Evolutionary conservation across 2,113 vertebrate species (phyloP), one percentile per base, ranked within the genome.

Genomic region (Scytalopus superciliaris): DNA sequence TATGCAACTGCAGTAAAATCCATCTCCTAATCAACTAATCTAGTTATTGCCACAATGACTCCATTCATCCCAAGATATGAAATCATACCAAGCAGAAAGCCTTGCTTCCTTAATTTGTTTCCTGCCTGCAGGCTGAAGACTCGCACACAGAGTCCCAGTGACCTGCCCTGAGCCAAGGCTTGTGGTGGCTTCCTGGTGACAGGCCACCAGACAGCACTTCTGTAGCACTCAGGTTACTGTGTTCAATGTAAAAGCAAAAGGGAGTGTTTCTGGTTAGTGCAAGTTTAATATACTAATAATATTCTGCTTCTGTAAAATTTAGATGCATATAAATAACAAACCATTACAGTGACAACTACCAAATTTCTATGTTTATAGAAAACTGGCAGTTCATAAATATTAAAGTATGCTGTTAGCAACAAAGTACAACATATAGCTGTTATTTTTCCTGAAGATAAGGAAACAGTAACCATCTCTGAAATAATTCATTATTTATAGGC

Each of bases 401-500:
- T 96, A 63, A 93, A 92, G 47, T 33, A 37, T 42, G 64, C 83
- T 87, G 85, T 95, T 95, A 92, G 79, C 88, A 93, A 91, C 30
- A 42, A 95, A 95, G 40, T 89, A 94, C 74, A 95, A 95, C 87
- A 93, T 95, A 94, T 85, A 97, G 87, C 83, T 80, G 67, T 63
- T 93, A 66, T 85, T 94, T 95, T 85, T 87, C 89, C 87, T 85
- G 66, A 93, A 89, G 94, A 87, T 37, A 94, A 45, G 78, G 70
- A 80, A 96, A 89, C 31, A 45, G 82, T 88, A 96, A 90, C 82
- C 73, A 93, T 72, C 72, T 60, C 68, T 90, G 64, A 88, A 96
- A 96, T 77, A 83, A 90, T 93, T 96, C 31, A 95, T 95, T 95
- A 96, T 96, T 95, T 97, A 96, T 93, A 96, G 88, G 81, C 68